Base-by-base conservation (phyloP, 2,113 vertebrate genomes). In the Athene cunicularia region DNA sequence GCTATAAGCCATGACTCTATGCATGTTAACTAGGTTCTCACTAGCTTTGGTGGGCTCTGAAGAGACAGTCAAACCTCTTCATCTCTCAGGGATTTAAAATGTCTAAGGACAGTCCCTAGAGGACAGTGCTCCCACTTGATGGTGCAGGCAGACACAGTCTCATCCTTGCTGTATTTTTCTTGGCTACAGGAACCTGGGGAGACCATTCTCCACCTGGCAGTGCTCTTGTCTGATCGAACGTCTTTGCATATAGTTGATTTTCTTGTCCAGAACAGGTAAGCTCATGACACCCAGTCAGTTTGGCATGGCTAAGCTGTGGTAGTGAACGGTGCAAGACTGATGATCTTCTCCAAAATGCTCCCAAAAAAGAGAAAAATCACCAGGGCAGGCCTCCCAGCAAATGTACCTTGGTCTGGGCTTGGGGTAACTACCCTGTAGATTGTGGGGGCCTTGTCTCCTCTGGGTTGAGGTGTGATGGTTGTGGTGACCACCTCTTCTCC, bases 211-310 rank as follows among this genome's bases (percentile, higher is more conserved):
- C 98, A 98, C 80, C 80, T 98, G 80, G 98, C 98, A 11, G 94
- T 98, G 62, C 77, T 98, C 72, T 59, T 98, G 76, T 96, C 97
- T 66, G 98, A 98, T 83, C 96, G 91, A 73, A 98, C 97, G 23
- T 98, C 98, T 28, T 92, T 98, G 50, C 98, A 98, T 79, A 97
- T 98, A 21, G 97, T 98, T 5, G 98, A 98, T 93, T 98, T 98
- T 90, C 93, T 98, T 80, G 97, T 98, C 41, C 98, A 98, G 92
- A 98, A 98, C 95, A 97, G 98, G 98, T 98, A 90, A 96, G 97
- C 18, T 82, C 28, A 22, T 50, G 60, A 63, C n/a, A 91, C 7
- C 11, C n/a, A 33, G 33, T 39, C 67, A 73, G 10, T 24, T 33
- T 52, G 33, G 21, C 27, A 41, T 43, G 39, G 35, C 53, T 56